Evolutionary conservation across 2,113 vertebrate genomes (phyloP).

Genomic region (Megaleporinus macrocephalus): DNA sequence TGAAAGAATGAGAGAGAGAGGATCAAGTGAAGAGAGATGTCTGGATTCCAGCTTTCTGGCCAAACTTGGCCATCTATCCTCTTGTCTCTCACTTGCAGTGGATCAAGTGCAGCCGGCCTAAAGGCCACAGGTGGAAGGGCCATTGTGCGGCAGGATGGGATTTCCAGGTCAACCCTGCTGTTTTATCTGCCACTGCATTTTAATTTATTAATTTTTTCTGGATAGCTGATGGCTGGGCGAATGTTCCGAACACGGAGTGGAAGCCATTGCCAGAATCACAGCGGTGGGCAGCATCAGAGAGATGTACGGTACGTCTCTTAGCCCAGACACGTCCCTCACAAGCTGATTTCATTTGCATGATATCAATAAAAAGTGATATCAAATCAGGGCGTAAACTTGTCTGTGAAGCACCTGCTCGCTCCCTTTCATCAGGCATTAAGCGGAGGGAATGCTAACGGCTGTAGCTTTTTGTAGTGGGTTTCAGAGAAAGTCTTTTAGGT

Average conservation of each 20-base stretch:
- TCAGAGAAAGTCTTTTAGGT: conserved; percentile 40
- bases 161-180: conserved; percentile 25
- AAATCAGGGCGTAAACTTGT: conserved; percentile 6
- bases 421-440: neutral
- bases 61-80: conserved; percentile 43
- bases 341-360: conserved; percentile 14
- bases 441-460: neutral
- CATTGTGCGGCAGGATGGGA: neutral
- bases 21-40: conserved; percentile 63
- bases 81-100: conserved; percentile 30
- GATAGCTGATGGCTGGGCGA: neutral
- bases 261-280: neutral
- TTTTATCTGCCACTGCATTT: conserved; percentile 1
- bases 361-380: neutral
- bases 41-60: conserved; percentile 54
- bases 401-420: conserved; percentile 30
- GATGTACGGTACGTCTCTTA: neutral
- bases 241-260: neutral
- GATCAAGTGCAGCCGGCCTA: conserved; percentile 7
- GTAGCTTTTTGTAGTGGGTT: conserved; percentile 36
- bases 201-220: neutral
- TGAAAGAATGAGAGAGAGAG: conserved; percentile 36
- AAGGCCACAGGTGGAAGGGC: conserved; percentile 35
- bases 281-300: neutral
- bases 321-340: conserved; percentile 7